Conservation (phyloP, 2,888 invertebrate species). For the Chromoteleia sp. region DNA sequence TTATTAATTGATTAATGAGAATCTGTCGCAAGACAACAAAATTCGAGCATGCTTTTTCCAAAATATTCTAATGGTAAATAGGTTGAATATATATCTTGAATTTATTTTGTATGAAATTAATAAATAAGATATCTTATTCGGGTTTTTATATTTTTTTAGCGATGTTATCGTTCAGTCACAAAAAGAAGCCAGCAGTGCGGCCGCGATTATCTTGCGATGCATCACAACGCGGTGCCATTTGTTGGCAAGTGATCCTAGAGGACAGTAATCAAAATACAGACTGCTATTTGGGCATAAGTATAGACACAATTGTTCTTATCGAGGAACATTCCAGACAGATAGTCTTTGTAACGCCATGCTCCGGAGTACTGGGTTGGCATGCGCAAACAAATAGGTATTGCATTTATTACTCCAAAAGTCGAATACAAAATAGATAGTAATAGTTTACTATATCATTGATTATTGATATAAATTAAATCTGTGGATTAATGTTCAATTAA, state of each 20-base stretch:
- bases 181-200: slow-evolving; percentile 91
- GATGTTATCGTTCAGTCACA: slow-evolving; percentile 90
- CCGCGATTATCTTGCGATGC: slow-evolving; percentile 91
- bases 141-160: slow-evolving; percentile 85
- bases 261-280: slow-evolving; percentile 90
- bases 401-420: neutral
- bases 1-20: too few species aligned
- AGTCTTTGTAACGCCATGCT: slow-evolving; percentile 94
- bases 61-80: too few species aligned
- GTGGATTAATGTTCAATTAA: too few species aligned
- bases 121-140: neutral
- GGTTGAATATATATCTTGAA: too few species aligned
- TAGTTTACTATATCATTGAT: too few species aligned
- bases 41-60: too few species aligned
- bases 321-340: slow-evolving; percentile 93
- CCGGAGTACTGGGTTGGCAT: slow-evolving; percentile 91
- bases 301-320: slow-evolving; percentile 94
- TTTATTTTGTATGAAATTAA: too few species aligned
- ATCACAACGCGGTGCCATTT: slow-evolving; percentile 91
- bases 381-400: slow-evolving; percentile 86
- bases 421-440: too few species aligned
- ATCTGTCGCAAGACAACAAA: too few species aligned
- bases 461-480: too few species aligned
- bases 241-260: slow-evolving; percentile 92
- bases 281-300: slow-evolving; percentile 93